Base-by-base conservation (phyloP, 2,113 vertebrate species). In the Pseudorhombus dupliciocellatus region DNA sequence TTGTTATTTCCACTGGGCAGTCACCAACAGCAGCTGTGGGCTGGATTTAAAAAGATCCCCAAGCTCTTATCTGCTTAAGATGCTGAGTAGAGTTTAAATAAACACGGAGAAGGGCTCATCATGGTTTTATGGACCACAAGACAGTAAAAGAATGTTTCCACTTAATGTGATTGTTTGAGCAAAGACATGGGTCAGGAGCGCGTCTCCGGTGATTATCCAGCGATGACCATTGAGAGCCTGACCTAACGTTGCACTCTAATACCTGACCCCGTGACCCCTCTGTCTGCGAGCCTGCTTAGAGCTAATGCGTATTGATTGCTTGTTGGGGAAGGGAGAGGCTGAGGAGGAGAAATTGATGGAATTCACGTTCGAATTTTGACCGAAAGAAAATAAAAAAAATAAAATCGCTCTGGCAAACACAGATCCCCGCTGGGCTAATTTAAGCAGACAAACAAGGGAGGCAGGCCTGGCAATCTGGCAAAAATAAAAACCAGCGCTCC, bases 341-440 rank as follows among this genome's bases (percentile, higher is more conserved):
- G 14, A 53, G 42, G 55, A 64, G 37, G 55, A 76, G 40, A 54
- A 50, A 78, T 46, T 66, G 73, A 46, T 4, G 6, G 63, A 78
- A 60, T 76, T 74, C 55, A 71, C 69, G 61, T 65, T 65, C 15
- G 42, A 44, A 16, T 44, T 37, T 44, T 5, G 42, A 14, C 42
- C 42, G 3, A 16, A 73, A 84, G 76, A 75, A 48, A 28, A 53
- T 54, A 28, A 53, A 51, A 69, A 26, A 18, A 22, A 63, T 56
- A 67, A 60, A 81, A 46, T 71, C 75, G 80, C 40, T 71, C 75
- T 88, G 81, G 74, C 85, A 87, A 77, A 62, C 0, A 3, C 40
- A 30, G 40, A 66, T 89, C 90, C 85, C 85, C 86, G 75, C 83
- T 85, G 85, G 78, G 66, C 84, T 86, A 82, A 90, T 92, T 89